These are phyloP conservation scores for Oophaga pumilio DNA, from an alignment of 2,113 vertebrate species.

Conservation along the genomic window DNA sequence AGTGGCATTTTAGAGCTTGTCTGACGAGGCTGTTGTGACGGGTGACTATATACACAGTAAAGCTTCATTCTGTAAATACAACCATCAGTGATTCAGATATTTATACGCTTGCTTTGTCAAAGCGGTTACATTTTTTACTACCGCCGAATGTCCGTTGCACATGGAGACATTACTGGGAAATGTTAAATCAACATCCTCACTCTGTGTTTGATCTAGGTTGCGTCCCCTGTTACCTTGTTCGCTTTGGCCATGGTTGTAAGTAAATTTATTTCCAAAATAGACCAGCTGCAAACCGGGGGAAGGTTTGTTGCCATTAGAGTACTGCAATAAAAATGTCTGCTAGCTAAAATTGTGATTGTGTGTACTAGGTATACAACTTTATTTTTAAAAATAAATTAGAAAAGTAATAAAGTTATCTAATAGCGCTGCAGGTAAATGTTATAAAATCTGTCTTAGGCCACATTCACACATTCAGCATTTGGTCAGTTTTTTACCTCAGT, in stretches of 20 bases:
- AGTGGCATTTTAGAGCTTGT: background rate
- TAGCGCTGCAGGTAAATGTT: background rate
- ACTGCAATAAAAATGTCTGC: background rate
- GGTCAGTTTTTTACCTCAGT: too few relatives aligned
- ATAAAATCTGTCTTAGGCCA: background rate
- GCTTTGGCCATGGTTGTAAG: constrained; percentile 33
- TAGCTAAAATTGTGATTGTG: background rate
- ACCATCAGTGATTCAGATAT: constrained; percentile 43
- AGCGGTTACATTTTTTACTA: constrained; percentile 51
- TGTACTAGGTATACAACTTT: background rate
- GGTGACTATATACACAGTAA: background rate
- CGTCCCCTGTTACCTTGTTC: constrained; percentile 44
- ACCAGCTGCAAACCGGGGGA: constrained; percentile 27
- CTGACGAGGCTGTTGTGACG: background rate
- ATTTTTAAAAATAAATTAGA: background rate
- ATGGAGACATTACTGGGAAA: constrained; percentile 50
- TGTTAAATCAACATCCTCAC: constrained; percentile 56
- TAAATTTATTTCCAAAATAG: constrained; percentile 18
- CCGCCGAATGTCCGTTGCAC: constrained; percentile 41
- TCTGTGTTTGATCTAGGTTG: constrained; percentile 46
- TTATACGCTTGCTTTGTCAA: constrained; percentile 42
- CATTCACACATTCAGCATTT: too few relatives aligned
- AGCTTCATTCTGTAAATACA: background rate
- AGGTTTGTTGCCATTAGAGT: background rate
- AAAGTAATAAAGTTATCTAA: background rate